Conservation (phyloP, 1,140 invertebrate genomes). For the Phymastichus coffea region DNA sequence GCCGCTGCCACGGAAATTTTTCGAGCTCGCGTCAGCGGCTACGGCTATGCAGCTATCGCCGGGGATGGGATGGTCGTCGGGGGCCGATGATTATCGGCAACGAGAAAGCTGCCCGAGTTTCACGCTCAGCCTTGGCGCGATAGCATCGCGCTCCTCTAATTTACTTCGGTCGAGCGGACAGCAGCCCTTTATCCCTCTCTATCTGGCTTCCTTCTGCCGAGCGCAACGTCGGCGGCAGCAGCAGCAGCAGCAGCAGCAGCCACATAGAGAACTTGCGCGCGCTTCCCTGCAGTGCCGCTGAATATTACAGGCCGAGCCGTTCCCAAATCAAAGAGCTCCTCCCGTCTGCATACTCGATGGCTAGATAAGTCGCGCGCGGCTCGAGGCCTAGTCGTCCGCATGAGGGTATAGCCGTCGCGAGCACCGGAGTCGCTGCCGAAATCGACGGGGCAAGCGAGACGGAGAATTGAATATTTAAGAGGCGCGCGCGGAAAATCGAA, state of each 20-base stretch:
- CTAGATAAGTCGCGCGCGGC: not conserved
- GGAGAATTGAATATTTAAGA: conserved; percentile 50
- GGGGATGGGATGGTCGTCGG: too few species aligned
- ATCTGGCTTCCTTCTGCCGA: not conserved
- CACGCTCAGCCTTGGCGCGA: not conserved
- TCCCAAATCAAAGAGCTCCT: conserved; percentile 1
- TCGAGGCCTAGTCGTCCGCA: not conserved
- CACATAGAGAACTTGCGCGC: too few species aligned
- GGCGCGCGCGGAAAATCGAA: conserved; percentile 47
- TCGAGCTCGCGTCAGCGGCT: too few species aligned
- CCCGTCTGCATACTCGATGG: conserved; percentile 21
- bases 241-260: too few species aligned
- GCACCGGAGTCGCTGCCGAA: conserved; percentile 23
- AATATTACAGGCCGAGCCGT: conserved; percentile 5
- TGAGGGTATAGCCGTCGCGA: not conserved
- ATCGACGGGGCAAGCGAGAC: not conserved
- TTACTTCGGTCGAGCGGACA: not conserved
- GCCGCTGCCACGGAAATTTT: too few species aligned
- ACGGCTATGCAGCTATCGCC: too few species aligned
- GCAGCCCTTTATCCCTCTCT: not conserved
- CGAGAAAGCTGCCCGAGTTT: not conserved
- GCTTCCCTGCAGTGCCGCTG: not conserved
- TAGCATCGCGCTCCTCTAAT: conserved; percentile 18
- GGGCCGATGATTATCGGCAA: conserved; percentile 10
- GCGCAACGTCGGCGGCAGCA: too few species aligned